Evolutionary conservation across 2,888 invertebrate genomes (phyloP).

Genomic region (Empis livida): DNA sequence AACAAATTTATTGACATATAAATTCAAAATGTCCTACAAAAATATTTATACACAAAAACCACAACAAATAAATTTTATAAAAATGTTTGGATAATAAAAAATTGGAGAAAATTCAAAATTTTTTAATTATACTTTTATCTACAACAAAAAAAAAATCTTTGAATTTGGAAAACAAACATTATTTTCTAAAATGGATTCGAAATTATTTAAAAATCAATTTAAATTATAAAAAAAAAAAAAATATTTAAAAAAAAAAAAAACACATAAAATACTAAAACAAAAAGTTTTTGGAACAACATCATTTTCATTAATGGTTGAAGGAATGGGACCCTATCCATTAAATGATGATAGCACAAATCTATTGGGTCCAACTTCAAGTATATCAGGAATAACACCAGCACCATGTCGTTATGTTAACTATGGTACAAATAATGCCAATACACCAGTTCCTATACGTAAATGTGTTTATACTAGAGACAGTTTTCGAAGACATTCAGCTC

Average conservation of each 20-base stretch:
- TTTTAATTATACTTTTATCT: neutral
- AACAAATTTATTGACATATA: too few species aligned
- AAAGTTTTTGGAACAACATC: constrained; percentile 38
- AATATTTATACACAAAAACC: too few species aligned
- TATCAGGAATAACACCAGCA: constrained; percentile 6
- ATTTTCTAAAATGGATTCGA: neutral
- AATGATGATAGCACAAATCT: constrained; percentile 35
- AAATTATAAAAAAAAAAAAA: constrained; percentile 12
- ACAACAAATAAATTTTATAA: too few species aligned
- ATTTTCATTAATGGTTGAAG: constrained; percentile 38
- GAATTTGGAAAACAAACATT: constrained; percentile 10
- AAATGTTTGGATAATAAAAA: constrained; percentile 1
- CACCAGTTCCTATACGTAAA: constrained; percentile 35
- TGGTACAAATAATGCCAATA: constrained; percentile 35
- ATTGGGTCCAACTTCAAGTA: constrained; percentile 31
- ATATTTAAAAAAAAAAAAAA: constrained; percentile 16
- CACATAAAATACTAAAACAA: constrained; percentile 18
- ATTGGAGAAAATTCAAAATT: constrained; percentile 1
- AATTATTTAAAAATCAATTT: neutral
- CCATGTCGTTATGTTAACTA: constrained; percentile 34
- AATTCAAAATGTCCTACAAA: too few species aligned
- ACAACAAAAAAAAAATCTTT: constrained; percentile 4
- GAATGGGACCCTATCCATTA: constrained; percentile 38
- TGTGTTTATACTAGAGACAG: constrained; percentile 32
- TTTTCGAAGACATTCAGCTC: constrained; percentile 37